Evolutionary conservation across 1,140 invertebrate genomes (phyloP), one percentile per base, ranked within the genome.

Genomic region (Conus ventricosus): DNA sequence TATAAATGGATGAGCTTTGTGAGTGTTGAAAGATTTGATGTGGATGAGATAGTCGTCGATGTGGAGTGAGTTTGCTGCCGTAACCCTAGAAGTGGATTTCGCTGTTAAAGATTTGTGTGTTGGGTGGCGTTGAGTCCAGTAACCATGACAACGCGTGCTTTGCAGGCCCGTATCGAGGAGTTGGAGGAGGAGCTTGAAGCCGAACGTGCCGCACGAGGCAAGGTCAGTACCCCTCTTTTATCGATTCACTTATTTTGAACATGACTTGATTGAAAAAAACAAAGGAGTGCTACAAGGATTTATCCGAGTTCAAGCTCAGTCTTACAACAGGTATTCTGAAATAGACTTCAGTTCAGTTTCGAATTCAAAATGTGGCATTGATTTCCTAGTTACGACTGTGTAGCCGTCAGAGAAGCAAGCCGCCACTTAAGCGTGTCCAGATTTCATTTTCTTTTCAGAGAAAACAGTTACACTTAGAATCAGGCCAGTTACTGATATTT

Each of bases 121-220:
- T 27, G 10, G 6, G 75, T 80, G 39, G 39, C 55, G 51, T 78
- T n/a, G 60, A 39, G 57, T 3, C 63, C 25, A 81, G 13, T 88
- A 86, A 87, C 76, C 71, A 90, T 90, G 89, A 88, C 87, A 27
- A 83, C 67, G 17, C 89, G 83, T 91, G 57, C 80, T 84, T 92
- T 93, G 89, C 91, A 96, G 95, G 95, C 97, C 92, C 97, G 99
- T 95, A 99, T 99, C 94, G 98, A 99, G 95, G 99, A 99, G 96
- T 96, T 99, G 92, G 98, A 99, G 96, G 98, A 99, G 95, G 99
- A 99, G 96, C 97, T 99, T 91, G 99, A 99, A 96, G 98, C 98
- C 90, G 99, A 99, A 96, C 97, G 98, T 95, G 98, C 99, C 95
- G 98, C 98, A 87, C 97, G 98, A 93, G 97, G 98, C 92, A 99